These are phyloP conservation scores for Steatornis caripensis DNA, from an alignment of 2,113 vertebrate species.

Conservation along the genomic window DNA sequence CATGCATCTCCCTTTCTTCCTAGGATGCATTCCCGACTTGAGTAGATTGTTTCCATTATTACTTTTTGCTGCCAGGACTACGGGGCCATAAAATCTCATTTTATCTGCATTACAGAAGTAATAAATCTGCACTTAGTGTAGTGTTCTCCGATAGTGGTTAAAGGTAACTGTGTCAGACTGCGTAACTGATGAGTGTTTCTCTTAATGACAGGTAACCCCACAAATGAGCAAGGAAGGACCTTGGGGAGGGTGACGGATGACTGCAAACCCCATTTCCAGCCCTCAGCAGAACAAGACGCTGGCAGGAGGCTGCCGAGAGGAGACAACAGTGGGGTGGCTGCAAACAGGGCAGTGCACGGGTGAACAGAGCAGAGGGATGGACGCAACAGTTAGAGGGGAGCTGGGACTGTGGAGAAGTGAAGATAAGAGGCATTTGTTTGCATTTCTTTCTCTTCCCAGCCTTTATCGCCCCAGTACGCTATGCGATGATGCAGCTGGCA, in stretches of 20 bases:
- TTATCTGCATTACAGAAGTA: conserved; percentile 33
- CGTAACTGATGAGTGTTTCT: background rate
- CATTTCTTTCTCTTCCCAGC: background rate
- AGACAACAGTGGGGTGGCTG: background rate
- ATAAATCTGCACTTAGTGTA: conserved; percentile 16
- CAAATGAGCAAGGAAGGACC: background rate
- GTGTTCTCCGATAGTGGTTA: background rate
- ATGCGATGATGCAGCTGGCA: background rate
- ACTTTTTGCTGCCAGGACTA: conserved; percentile 22
- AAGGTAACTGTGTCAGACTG: background rate
- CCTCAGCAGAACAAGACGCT: background rate
- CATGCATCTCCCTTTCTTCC: background rate
- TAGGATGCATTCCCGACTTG: background rate
- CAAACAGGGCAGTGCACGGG: background rate
- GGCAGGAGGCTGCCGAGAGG: background rate
- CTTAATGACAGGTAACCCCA: background rate
- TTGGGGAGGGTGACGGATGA: background rate
- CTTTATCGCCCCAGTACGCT: rapidly evolving
- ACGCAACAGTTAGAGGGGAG: background rate
- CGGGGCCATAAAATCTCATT: conserved; percentile 45
- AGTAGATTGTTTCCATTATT: conserved; percentile 12
- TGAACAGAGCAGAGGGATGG: background rate
- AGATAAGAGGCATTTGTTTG: background rate
- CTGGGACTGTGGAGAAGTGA: background rate
- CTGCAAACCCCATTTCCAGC: background rate